Conservation (phyloP, 2,888 invertebrate species). For the Onthophagus sagittarius region DNA sequence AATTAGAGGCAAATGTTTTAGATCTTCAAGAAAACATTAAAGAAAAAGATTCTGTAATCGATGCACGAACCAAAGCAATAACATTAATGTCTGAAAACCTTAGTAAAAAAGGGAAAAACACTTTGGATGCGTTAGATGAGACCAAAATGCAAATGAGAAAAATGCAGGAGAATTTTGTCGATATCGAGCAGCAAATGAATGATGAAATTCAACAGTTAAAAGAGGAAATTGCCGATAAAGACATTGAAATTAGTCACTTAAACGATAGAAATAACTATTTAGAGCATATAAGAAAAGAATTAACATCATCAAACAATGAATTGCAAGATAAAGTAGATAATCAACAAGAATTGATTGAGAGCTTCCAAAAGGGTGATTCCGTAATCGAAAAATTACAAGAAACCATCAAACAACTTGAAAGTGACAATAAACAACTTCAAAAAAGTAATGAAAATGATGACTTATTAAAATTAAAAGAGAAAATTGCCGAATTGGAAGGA, state of each 20-base stretch:
- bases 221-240: conserved; percentile 55
- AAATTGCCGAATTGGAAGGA: conserved; percentile 8
- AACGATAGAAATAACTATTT: conserved; percentile 44
- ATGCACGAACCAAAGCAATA: conserved; percentile 74
- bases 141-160: conserved; percentile 75
- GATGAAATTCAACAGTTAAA: conserved; percentile 61
- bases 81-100: conserved; percentile 72
- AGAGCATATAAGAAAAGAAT: conserved; percentile 32
- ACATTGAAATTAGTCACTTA: conserved; percentile 45
- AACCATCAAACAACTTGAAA: conserved; percentile 27
- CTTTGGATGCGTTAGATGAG: conserved; percentile 70
- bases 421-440: conserved; percentile 19
- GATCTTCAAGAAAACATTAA: conserved; percentile 79
- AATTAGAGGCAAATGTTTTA: conserved; percentile 70
- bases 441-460: conserved; percentile 1
- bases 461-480: conserved; percentile 7
- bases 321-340: conserved; percentile 18
- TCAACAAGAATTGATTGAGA: background rate
- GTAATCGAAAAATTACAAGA: conserved; percentile 20
- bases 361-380: background rate
- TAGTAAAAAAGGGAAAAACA: conserved; percentile 66
- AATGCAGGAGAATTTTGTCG: conserved; percentile 75
- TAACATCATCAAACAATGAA: conserved; percentile 34
- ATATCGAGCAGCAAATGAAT: conserved; percentile 67
- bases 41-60: conserved; percentile 80